Percentiles rank a stretch among this genome's conserved stretches.
These are phyloP conservation scores for Lithobius niger DNA, from an alignment of 1,140 invertebrate species.

Conservation along the genomic window DNA sequence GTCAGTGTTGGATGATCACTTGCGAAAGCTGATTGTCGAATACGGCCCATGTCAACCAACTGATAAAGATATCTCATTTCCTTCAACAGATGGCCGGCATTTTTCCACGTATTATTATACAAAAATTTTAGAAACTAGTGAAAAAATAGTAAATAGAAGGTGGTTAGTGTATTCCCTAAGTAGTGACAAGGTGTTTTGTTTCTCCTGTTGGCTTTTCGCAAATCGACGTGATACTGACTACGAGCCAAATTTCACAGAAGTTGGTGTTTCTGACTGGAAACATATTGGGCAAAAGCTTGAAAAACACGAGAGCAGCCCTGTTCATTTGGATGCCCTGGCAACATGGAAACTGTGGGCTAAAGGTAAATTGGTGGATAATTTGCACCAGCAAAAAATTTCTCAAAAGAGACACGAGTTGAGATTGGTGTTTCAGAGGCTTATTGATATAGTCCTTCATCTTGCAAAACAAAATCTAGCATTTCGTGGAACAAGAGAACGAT, in stretches of 20 bases:
- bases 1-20: no score
- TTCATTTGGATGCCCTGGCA: no score
- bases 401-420: no score
- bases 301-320: no score
- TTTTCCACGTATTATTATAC: neutral
- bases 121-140: neutral
- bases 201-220: neutral
- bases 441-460: neutral
- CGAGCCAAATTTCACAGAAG: no score
- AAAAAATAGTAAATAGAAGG: neutral
- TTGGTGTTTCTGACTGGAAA: neutral
- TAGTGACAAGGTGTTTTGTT: neutral
- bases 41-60: neutral
- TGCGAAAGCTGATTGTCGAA: no score
- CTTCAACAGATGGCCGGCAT: neutral
- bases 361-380: no score
- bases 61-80: neutral
- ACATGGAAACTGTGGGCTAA: no score
- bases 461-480: no score
- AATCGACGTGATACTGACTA: no score
- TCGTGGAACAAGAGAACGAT: neutral
- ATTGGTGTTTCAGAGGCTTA: neutral
- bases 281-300: no score
- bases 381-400: no score
- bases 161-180: neutral